Percentiles rank a stretch among this genome's conserved stretches.
Conservation (phyloP, 2,797 vertebrate genomes). For the Moxostoma hubbsi region DNA sequence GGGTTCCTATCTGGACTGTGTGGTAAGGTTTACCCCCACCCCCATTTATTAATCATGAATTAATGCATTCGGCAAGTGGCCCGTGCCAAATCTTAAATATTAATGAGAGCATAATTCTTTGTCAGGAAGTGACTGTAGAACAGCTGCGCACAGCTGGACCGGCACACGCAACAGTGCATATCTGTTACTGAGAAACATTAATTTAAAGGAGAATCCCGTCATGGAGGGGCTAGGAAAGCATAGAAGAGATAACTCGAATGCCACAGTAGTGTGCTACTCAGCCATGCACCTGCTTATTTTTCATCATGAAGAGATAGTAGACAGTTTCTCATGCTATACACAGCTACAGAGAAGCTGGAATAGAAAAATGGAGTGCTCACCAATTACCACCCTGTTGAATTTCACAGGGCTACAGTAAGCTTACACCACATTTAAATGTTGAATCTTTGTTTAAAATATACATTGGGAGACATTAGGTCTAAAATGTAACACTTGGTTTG, state of each 20-base stretch:
- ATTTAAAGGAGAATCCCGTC: constrained; percentile 31
- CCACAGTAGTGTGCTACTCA: constrained; percentile 24
- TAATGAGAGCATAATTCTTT: constrained; percentile 62
- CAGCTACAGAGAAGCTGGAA: not conserved
- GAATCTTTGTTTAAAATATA: not conserved
- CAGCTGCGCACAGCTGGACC: constrained; percentile 55
- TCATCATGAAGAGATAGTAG: constrained; percentile 7
- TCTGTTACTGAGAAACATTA: constrained; percentile 31
- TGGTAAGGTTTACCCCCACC: constrained; percentile 22
- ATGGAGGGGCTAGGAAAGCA: constrained; percentile 35
- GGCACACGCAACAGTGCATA: constrained; percentile 31
- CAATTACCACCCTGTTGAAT: constrained; percentile 23
- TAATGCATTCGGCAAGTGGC: constrained; percentile 61
- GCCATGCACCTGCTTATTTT: constrained; percentile 32
- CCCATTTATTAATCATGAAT: constrained; percentile 68
- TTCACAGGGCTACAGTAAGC: not conserved
- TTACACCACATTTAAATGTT: constrained; percentile 2
- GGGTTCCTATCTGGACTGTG: constrained; percentile 32
- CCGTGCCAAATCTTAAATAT: constrained; percentile 65
- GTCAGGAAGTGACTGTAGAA: constrained; percentile 50
- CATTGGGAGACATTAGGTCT: no score
- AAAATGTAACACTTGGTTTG: no score
- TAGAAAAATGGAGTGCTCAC: not conserved
- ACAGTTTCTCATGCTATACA: not conserved
- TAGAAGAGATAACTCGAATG: constrained; percentile 11